Evolutionary conservation across 2,797 vertebrate genomes (phyloP), one percentile per base, ranked within the genome.

Genomic region (Netta rufina): DNA sequence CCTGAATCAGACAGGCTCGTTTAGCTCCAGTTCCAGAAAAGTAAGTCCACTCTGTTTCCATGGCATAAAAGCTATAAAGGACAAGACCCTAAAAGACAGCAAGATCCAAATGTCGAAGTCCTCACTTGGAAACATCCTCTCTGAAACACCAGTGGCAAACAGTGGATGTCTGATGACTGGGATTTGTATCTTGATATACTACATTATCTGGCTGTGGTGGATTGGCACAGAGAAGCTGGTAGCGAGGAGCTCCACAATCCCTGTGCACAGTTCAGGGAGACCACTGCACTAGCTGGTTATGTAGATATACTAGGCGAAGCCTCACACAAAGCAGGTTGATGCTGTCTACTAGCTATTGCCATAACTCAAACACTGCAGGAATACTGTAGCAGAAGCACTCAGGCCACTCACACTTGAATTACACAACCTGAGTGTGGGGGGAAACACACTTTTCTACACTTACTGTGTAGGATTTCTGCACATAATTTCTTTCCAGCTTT

Each of bases 391-490:
- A 75, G 41, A 88, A 77, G 84, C 80, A 82, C 83, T 76, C 41
- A 0, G 85, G 66, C 79, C 64, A 1, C 74, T 22, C 33, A 7
- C 4, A 27, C 3, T 1, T 3, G 19, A 28, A 17, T 60, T 51
- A 2, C n/a, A 3, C 24, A 36, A 57, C n/a, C n/a, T 1, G 0
- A 5, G 61, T 12, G 24, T 0, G 3, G 45, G 49, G 71, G 43
- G 38, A 62, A 65, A 72, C 54, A 77, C 58, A 28, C 39, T 4
- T 6, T 47, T 64, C 25, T 21, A 11, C 11, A 1, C 67, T 45
- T 2, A 1, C 36, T 14, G 12, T 25, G 47, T 4, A n/a, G 71
- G 56, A 45, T 24, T 36, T 43, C 57, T 60, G 72, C 41, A 13
- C 24, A 47, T 15, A n/a, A 80, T 56, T 47, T 19, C 12, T 9